phyloP scores from a whole-genome alignment of 2,888 invertebrate species.

The Octodonta nipae region DNA sequence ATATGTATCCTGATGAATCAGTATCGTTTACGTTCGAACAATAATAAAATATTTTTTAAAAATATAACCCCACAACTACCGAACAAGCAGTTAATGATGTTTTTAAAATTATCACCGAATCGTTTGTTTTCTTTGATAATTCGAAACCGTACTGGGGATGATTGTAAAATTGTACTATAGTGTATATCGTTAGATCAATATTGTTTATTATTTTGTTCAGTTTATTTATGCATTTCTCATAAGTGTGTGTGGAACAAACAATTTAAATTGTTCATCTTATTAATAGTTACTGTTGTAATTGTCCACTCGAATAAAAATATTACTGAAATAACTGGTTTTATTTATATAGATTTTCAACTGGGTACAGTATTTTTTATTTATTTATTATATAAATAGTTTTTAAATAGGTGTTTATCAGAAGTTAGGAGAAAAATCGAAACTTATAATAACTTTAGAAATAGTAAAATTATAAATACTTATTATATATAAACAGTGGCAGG shows the following conservation, averaged over 20 bases:
- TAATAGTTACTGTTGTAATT: constrained; percentile 39
- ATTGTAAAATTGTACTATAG: constrained; percentile 34
- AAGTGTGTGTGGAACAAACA: constrained; percentile 32
- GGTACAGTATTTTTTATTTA: no score
- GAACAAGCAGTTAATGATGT: no score
- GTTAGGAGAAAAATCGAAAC: no score
- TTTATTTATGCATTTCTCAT: constrained; percentile 36
- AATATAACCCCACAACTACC: no score
- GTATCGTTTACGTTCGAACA: constrained; percentile 2
- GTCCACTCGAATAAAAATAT: constrained; percentile 35
- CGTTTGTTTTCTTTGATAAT: no score
- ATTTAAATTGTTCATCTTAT: constrained; percentile 34
- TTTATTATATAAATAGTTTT: no score
- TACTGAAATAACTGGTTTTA: no score
- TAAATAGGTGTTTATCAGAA: no score
- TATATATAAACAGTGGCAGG: no score
- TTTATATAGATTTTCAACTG: no score
- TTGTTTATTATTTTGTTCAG: constrained; percentile 30
- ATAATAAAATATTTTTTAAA: constrained; percentile 14
- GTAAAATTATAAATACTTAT: no score
- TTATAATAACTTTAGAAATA: no score
- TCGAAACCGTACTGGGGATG: constrained; percentile 26
- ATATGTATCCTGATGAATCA: constrained; percentile 2
- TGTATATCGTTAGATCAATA: constrained; percentile 34
- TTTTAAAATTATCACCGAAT: constrained; percentile 6